These are phyloP conservation scores for Leptinotarsa juncta DNA, from an alignment of 2,888 invertebrate species.

Conservation along the genomic window DNA sequence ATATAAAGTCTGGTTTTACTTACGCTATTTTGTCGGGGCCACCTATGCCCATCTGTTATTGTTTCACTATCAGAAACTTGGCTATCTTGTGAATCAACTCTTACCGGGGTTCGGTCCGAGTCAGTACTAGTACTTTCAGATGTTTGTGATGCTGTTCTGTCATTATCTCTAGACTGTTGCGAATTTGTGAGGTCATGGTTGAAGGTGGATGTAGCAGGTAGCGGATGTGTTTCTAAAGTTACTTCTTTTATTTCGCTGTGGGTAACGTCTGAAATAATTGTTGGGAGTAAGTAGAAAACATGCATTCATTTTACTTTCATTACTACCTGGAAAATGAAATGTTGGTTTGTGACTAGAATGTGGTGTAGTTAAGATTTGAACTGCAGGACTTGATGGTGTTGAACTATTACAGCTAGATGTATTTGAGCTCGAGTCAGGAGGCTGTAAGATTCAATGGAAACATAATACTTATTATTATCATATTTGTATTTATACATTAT, in stretches of 20 bases:
- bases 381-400: slow-evolving; percentile 94
- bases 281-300: background rate
- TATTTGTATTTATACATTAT: too few relatives aligned
- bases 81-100: slow-evolving; percentile 86
- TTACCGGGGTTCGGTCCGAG: slow-evolving; percentile 83
- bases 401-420: slow-evolving; percentile 97
- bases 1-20: slow-evolving; percentile 53
- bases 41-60: slow-evolving; percentile 68
- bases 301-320: slow-evolving; percentile 4
- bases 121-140: slow-evolving; percentile 80
- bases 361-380: slow-evolving; percentile 66
- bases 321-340: slow-evolving; percentile 82
- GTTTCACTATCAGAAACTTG: slow-evolving; percentile 77
- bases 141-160: slow-evolving; percentile 77
- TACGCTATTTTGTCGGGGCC: slow-evolving; percentile 87
- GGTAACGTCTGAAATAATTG: slow-evolving; percentile 58
- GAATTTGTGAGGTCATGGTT: slow-evolving; percentile 37
- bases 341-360: slow-evolving; percentile 67
- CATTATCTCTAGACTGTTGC: slow-evolving; percentile 77
- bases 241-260: slow-evolving; percentile 66
- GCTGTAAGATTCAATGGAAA: slow-evolving; percentile 63
- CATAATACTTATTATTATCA: background rate
- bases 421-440: slow-evolving; percentile 90
- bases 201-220: slow-evolving; percentile 53
- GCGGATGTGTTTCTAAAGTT: slow-evolving; percentile 68